phyloP scores from a whole-genome alignment of 2,888 invertebrate species.

The Bembecia ichneumoniformis region DNA sequence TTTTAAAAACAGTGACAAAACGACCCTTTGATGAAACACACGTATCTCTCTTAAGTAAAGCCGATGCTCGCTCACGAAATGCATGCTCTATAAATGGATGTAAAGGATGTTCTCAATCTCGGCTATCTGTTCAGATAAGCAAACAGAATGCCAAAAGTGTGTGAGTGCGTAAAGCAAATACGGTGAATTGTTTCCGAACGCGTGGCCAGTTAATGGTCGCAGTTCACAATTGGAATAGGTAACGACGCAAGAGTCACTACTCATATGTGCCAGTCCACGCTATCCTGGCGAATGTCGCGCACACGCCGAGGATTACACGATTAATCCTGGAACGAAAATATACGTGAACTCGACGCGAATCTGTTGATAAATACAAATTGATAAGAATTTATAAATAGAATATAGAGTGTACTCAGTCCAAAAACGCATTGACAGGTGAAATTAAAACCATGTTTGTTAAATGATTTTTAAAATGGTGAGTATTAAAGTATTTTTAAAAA shows the following conservation, averaged over 20 bases:
- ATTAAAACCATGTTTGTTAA: no score
- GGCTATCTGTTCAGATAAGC: conserved; percentile 17
- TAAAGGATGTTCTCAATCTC: not conserved
- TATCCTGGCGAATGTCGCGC: conserved; percentile 54
- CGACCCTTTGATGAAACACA: no score
- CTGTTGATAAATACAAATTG: not conserved
- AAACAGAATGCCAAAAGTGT: conserved; percentile 43
- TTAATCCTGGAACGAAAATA: not conserved
- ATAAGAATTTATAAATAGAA: no score
- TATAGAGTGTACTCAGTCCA: no score
- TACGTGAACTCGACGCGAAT: not conserved
- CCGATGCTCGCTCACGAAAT: conserved; percentile 2
- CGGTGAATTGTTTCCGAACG: conserved; percentile 67
- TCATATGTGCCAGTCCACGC: conserved; percentile 43
- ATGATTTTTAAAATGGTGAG: no score
- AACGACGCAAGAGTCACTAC: conserved; percentile 39
- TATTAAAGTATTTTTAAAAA: no score
- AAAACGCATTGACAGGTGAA: no score
- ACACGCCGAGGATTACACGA: conserved; percentile 23
- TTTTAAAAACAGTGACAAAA: no score
- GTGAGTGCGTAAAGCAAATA: conserved; percentile 46
- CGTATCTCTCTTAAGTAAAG: no score
- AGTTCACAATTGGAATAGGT: conserved; percentile 65
- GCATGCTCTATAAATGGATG: conserved; percentile 6
- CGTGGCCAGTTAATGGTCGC: conserved; percentile 69